Percentiles rank a stretch among this genome's conserved stretches.
Evolutionary conservation across 1,140 invertebrate species (phyloP).

Genomic region (Aricia agestis): DNA sequence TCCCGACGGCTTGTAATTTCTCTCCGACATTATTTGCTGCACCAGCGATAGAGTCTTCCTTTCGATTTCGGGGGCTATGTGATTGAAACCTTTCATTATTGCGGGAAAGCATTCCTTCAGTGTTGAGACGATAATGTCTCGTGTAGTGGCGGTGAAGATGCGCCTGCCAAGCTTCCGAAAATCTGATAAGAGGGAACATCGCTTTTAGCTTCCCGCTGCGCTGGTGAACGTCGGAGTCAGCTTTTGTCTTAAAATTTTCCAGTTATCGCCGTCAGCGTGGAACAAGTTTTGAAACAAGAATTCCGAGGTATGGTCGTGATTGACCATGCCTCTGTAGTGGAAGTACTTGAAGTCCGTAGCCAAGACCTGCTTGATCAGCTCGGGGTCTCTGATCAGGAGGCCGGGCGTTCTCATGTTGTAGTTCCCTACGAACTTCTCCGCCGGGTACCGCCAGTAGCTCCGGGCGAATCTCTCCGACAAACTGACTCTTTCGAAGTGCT

Average conservation of each 20-base stretch:
- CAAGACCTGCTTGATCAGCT: constrained; percentile 74
- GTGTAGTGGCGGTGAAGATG: not conserved
- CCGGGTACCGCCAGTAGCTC: constrained; percentile 27
- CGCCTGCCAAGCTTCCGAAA: not conserved
- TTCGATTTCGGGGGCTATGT: constrained; percentile 28
- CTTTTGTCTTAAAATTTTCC: constrained; percentile 72
- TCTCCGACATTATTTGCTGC: constrained; percentile 21
- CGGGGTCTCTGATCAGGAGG: constrained; percentile 69
- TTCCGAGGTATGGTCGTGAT: constrained; percentile 26
- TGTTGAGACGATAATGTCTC: not conserved
- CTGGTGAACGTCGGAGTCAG: constrained; percentile 76
- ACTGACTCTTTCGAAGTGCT: constrained; percentile 27
- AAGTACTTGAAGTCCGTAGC: constrained; percentile 77
- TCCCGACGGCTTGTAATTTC: constrained; percentile 35
- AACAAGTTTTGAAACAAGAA: constrained; percentile 39
- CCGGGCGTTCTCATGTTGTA: constrained; percentile 21
- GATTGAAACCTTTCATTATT: not conserved
- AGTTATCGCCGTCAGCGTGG: constrained; percentile 50
- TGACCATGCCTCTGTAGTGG: constrained; percentile 30
- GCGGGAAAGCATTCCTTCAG: not conserved
- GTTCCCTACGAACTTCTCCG: constrained; percentile 32
- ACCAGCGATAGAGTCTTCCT: constrained; percentile 21
- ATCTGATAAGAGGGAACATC: constrained; percentile 61
- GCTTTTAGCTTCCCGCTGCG: constrained; percentile 70
- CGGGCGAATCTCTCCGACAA: constrained; percentile 27